Base-by-base conservation (phyloP, 2,888 invertebrate genomes). In the Osedax fenrisi region DNA sequence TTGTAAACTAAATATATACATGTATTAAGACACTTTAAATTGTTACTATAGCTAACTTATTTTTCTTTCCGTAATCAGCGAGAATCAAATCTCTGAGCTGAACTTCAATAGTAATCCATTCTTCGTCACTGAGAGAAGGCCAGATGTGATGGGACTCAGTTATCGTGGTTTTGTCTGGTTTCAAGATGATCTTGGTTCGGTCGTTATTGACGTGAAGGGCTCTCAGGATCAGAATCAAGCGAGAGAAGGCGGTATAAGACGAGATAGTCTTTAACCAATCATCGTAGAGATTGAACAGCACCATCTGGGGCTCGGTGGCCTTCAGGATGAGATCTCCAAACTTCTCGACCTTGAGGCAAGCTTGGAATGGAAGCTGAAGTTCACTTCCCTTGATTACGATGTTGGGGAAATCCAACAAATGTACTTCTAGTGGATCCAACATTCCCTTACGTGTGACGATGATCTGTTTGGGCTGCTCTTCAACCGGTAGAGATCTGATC, bases 341-440 rank as follows among this genome's bases (percentile, higher is more conserved):
- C 87, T 98, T 98, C 87, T 99, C 98, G 69, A 98, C 86, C 84
- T 97, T 97, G 61, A 97, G 88, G 84, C 96, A 96, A 3, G 96
- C 97, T 85, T 98, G 85, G 83, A 98, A 98, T 0, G 98, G 98
- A 80, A 98, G 86, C 86, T 98, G 97, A 77, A 98, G 87, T 85
- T 98, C 98, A 0, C 95, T 96, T 0, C 98, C 98, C 85, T 99
- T 98, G 86, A 99, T 99, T 75, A 98, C 97, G 85, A 98, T 99
- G 86, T 99, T 99, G 17, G 98, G 98, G 88, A 98, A 98, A 86
- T 99, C 98, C n/a, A 98, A 88, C 83, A 98, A 89, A 87, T 98
- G 98, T 78, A 97, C 88, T 88, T 98, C 98, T 75, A 98, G 89
- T 1, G 98, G 98, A 88, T 98, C 98, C 88, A 98, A 90, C 98